phyloP scores from a whole-genome alignment of 2,888 invertebrate genomes.

The Reticulitermes lucifugus region DNA sequence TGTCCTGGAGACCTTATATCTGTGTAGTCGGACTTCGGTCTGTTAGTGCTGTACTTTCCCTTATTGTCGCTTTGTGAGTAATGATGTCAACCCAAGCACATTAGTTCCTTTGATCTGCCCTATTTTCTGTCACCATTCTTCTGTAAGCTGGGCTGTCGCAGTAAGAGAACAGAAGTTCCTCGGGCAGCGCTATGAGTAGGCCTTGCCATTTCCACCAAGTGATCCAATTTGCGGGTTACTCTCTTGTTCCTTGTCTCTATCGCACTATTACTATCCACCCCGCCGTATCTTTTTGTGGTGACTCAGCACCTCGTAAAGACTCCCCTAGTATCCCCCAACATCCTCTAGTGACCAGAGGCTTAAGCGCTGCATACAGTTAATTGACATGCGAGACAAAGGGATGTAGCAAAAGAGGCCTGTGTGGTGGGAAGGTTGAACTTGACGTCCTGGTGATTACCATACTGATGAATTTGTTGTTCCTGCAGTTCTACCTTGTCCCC shows the following conservation, averaged over 20 bases:
- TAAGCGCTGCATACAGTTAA: constrained; percentile 36
- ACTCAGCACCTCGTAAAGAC: constrained; percentile 33
- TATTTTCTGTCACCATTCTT: neutral
- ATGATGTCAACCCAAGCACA: neutral
- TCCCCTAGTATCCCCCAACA: neutral
- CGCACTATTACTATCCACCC: neutral
- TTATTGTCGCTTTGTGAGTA: neutral
- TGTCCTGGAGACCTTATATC: neutral
- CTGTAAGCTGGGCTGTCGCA: neutral
- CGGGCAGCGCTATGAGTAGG: neutral
- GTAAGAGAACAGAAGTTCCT: neutral
- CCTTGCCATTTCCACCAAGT: neutral
- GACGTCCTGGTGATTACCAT: neutral
- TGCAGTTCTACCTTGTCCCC: too few relatives aligned
- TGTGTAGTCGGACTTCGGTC: neutral
- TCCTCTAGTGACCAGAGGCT: constrained; percentile 26
- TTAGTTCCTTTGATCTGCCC: neutral
- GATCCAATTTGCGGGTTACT: constrained; percentile 34
- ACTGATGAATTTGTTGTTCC: neutral
- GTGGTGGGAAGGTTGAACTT: neutral
- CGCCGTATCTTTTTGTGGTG: constrained; percentile 22
- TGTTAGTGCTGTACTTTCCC: neutral
- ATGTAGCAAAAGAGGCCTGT: neutral
- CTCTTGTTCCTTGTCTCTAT: neutral
- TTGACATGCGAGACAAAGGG: constrained; percentile 27